Evolutionary conservation across 2,797 vertebrate species (phyloP).

Genomic region (Malurus splendens): DNA sequence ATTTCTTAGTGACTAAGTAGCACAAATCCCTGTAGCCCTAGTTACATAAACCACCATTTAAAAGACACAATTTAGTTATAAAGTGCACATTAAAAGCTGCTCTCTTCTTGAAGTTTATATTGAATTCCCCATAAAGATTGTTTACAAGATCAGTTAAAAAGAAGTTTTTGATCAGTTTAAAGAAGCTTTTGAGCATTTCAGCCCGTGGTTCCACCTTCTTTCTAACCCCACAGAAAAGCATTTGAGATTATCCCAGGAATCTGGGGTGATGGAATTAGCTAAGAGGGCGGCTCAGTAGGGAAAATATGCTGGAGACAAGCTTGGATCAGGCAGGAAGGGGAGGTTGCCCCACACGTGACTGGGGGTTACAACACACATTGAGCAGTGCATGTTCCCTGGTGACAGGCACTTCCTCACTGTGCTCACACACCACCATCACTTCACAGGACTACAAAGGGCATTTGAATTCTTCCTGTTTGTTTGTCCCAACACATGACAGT

Average conservation of each 20-base stretch:
- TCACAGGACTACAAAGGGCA: not conserved
- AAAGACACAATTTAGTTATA: not conserved
- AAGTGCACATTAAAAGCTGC: not conserved
- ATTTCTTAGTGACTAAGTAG: not conserved
- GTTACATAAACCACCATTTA: not conserved
- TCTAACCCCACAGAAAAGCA: not conserved
- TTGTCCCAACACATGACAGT: not conserved
- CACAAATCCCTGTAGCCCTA: not conserved
- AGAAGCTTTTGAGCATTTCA: not conserved
- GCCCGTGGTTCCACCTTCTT: not conserved
- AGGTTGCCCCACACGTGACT: not conserved
- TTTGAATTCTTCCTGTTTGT: not conserved
- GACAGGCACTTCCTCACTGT: not conserved
- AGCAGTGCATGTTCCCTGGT: not conserved
- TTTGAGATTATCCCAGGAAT: not conserved
- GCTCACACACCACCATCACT: not conserved
- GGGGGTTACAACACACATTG: not conserved
- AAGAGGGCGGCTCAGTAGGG: not conserved
- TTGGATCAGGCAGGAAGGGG: not conserved
- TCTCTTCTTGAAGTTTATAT: not conserved
- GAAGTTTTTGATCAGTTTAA: not conserved
- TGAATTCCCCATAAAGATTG: not conserved
- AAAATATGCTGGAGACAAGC: not conserved
- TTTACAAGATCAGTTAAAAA: not conserved
- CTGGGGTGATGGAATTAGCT: not conserved